Conservation (phyloP, 1,140 invertebrate species). For the Batillaria attramentaria region DNA sequence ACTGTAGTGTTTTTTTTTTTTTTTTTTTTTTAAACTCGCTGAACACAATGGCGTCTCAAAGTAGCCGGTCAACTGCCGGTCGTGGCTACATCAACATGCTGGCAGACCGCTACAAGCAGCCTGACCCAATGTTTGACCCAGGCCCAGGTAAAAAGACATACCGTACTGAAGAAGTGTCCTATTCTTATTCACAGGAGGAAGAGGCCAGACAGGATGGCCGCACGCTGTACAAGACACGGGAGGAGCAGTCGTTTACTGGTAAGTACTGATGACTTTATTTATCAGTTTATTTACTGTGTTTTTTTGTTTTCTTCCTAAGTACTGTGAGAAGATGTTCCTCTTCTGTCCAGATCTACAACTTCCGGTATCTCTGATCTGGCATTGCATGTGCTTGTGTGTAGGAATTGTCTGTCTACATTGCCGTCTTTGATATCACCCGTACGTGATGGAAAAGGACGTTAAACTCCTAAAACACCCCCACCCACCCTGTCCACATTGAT, state of each 20-base stretch:
- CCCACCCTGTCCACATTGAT: background rate
- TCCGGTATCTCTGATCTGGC: background rate
- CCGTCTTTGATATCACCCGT: background rate
- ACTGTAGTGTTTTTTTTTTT: background rate
- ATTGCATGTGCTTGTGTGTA: background rate
- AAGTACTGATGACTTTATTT: constrained; percentile 4
- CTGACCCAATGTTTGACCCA: background rate
- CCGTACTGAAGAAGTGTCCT: constrained; percentile 15
- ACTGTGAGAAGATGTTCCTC: background rate
- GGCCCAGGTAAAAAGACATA: constrained; percentile 10
- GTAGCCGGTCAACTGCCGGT: background rate
- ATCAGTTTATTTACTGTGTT: background rate
- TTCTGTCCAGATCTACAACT: background rate
- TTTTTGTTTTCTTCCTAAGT: background rate
- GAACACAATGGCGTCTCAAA: background rate
- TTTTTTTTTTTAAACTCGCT: too few relatives aligned
- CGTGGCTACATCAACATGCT: constrained; percentile 20
- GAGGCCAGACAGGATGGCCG: constrained; percentile 34
- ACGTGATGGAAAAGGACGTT: too few relatives aligned
- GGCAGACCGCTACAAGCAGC: background rate
- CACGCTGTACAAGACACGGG: constrained; percentile 19
- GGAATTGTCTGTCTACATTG: background rate
- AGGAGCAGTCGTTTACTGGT: constrained; percentile 34
- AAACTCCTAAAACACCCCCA: too few relatives aligned
- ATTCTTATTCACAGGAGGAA: constrained; percentile 37